Percentiles rank a stretch among this genome's conserved stretches.
These are phyloP conservation scores for Corythaixoides concolor DNA, from an alignment of 2,113 vertebrate species.

Conservation along the genomic window DNA sequence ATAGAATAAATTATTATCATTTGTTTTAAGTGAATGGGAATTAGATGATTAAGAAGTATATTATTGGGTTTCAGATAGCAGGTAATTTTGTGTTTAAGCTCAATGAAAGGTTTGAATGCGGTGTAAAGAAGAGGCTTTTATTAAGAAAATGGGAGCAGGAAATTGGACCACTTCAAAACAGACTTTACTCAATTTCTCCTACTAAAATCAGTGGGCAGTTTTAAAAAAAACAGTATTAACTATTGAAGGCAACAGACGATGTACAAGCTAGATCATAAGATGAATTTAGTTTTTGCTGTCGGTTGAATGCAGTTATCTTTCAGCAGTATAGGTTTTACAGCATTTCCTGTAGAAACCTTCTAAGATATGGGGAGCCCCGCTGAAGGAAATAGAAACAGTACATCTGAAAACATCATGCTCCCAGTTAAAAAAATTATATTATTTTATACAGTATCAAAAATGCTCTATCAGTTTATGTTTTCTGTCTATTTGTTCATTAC, in stretches of 20 bases:
- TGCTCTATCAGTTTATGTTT: neutral
- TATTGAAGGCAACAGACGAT: neutral
- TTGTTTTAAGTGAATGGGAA: constrained; percentile 28
- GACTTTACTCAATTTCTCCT: neutral
- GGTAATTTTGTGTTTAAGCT: constrained; percentile 45
- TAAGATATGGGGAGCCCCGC: neutral
- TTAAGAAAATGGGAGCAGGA: neutral
- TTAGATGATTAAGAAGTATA: constrained; percentile 29
- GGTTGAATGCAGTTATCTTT: neutral
- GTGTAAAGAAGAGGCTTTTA: neutral
- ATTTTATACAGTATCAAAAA: neutral
- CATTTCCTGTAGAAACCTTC: neutral
- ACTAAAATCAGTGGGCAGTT: neutral
- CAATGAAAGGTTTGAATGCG: neutral
- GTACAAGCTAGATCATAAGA: neutral
- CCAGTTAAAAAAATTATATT: neutral
- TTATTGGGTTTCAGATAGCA: constrained; percentile 45
- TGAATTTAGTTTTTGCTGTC: neutral
- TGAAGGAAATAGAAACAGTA: neutral
- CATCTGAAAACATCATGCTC: neutral
- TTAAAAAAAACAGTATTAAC: neutral
- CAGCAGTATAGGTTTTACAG: neutral
- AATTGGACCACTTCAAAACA: neutral
- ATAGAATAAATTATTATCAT: constrained; percentile 32
- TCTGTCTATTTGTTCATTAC: neutral